Evolutionary conservation across 2,113 vertebrate species (phyloP).

Genomic region (Pelobates fuscus): DNA sequence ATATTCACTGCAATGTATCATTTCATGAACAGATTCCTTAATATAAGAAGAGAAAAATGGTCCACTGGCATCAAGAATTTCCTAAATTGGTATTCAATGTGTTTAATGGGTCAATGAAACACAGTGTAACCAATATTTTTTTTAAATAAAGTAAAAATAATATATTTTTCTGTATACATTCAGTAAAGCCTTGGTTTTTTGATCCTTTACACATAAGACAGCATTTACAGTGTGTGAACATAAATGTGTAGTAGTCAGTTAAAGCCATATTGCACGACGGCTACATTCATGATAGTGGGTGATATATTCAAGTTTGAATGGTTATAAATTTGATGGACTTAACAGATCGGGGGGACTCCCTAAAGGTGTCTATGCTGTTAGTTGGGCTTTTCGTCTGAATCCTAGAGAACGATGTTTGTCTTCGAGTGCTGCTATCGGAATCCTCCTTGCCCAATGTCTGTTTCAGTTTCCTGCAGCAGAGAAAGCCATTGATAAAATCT

Average conservation of each 20-base stretch:
- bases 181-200: not conserved
- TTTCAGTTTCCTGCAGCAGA: conserved; percentile 71
- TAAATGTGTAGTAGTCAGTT: conserved; percentile 3
- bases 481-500: conserved; percentile 83
- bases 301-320: conserved; percentile 65
- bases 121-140: no score
- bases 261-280: not conserved
- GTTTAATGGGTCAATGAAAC: no score
- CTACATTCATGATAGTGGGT: not conserved
- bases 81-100: no score
- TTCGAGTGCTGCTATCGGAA: conserved; percentile 82
- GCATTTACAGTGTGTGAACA: conserved; percentile 8
- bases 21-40: no score
- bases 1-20: no score
- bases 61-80: no score
- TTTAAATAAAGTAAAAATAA: no score
- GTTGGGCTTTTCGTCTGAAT: conserved; percentile 80
- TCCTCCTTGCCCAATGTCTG: conserved; percentile 80
- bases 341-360: conserved; percentile 72
- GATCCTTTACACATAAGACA: not conserved
- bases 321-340: conserved; percentile 69
- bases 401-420: conserved; percentile 80
- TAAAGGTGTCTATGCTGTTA: conserved; percentile 76
- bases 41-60: no score
- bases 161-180: not conserved